phyloP scores from a whole-genome alignment of 2,888 invertebrate species.

The Chironomus tentans region DNA sequence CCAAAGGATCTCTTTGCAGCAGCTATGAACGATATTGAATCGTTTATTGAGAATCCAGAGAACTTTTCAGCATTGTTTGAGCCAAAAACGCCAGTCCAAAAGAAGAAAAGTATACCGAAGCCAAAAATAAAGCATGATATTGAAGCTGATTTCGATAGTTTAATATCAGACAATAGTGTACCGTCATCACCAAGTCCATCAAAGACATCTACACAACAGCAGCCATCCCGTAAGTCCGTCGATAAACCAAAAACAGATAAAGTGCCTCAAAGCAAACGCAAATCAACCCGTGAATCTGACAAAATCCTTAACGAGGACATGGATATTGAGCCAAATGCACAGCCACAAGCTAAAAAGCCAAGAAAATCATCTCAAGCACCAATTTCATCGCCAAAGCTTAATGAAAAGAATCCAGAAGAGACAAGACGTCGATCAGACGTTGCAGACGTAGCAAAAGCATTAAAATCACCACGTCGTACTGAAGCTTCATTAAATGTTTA shows the following conservation, averaged over 20 bases:
- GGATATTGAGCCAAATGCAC: neutral
- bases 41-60: slow-evolving; percentile 60
- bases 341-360: slow-evolving; percentile 1
- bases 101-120: neutral
- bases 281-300: neutral
- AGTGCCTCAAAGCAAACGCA: slow-evolving; percentile 5
- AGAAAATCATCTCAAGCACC: neutral
- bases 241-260: neutral
- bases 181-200: slow-evolving; percentile 3
- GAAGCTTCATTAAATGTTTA: slow-evolving; percentile 78
- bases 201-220: neutral
- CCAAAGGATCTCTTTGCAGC: slow-evolving; percentile 57
- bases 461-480: slow-evolving; percentile 59
- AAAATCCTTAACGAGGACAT: neutral
- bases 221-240: neutral
- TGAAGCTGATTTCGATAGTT: slow-evolving; percentile 17
- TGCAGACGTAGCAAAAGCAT: slow-evolving; percentile 62
- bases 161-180: slow-evolving; percentile 10
- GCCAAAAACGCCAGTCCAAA: slow-evolving; percentile 1
- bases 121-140: neutral
- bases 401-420: slow-evolving; percentile 34
- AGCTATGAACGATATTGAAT: slow-evolving; percentile 74
- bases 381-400: neutral
- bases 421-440: slow-evolving; percentile 48
- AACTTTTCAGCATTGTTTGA: slow-evolving; percentile 22